A percentile compares a stretch with the other conserved stretches of the same genome.
Conservation (phyloP, 2,888 invertebrate genomes). For the Uropetala carovei region DNA sequence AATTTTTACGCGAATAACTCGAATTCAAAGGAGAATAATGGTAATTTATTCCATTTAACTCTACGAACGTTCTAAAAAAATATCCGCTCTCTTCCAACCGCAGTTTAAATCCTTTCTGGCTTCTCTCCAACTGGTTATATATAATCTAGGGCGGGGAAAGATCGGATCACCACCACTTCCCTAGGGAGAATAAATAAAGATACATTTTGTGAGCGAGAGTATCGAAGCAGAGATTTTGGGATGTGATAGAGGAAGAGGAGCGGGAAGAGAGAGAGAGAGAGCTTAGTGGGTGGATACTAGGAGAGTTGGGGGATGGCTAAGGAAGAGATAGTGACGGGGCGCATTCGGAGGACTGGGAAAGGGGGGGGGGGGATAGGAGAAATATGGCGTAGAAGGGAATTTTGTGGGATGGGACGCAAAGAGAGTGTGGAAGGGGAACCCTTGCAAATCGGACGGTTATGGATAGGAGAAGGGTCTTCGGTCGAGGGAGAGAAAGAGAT, state of each 20-base stretch:
- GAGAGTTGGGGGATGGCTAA: not conserved
- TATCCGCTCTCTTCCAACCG: not conserved
- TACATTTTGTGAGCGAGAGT: slow-evolving; percentile 41
- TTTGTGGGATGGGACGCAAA: not conserved
- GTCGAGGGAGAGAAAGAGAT: slow-evolving; percentile 41
- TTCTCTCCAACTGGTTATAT: not conserved
- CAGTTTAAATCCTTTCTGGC: slow-evolving; percentile 6
- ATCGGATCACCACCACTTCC: not conserved
- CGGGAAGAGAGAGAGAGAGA: not conserved
- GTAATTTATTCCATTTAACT: not conserved
- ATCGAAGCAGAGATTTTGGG: slow-evolving; percentile 24
- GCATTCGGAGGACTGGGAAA: not conserved
- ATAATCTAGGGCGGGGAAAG: slow-evolving; percentile 9
- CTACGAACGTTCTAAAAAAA: too few species aligned
- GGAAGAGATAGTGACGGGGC: not conserved
- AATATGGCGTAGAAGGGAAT: not conserved
- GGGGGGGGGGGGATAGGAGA: not conserved
- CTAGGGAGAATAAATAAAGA: slow-evolving; percentile 30
- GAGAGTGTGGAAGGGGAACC: not conserved
- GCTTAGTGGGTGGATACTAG: not conserved
- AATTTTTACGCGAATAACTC: not conserved
- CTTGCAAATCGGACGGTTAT: not conserved
- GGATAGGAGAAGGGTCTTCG: not conserved
- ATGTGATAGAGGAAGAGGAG: not conserved
- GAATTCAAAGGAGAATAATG: not conserved